These are phyloP conservation scores for Pempheris klunzingeri DNA, from an alignment of 2,797 vertebrate species.

Conservation along the genomic window DNA sequence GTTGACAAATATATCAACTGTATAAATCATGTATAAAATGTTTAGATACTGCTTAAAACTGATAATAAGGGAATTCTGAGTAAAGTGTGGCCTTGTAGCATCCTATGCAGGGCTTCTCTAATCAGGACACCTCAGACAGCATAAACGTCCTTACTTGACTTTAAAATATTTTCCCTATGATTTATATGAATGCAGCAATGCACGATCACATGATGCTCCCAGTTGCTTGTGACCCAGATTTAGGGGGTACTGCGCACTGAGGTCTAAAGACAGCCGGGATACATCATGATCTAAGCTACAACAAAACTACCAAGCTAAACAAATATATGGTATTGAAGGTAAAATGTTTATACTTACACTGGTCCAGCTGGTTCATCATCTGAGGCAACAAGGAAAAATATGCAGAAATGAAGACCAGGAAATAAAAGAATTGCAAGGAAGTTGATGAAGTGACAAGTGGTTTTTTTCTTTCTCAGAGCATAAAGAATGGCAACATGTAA, in stretches of 20 bases:
- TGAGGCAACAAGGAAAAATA: conserved; percentile 80
- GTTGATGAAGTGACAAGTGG: conserved; percentile 37
- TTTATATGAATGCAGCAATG: conserved; percentile 21
- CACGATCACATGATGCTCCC: conserved; percentile 3
- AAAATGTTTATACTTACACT: conserved; percentile 89
- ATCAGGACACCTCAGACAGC: neutral
- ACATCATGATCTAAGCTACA: conserved; percentile 35
- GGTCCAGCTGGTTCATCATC: conserved; percentile 97
- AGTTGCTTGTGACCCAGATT: conserved; percentile 42
- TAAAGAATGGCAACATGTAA: conserved; percentile 22
- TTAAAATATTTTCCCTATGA: conserved; percentile 11
- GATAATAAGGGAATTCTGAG: neutral
- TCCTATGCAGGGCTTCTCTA: neutral
- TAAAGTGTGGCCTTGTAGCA: neutral
- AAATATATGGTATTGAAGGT: conserved; percentile 9
- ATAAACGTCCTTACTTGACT: neutral
- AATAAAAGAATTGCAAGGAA: conserved; percentile 45
- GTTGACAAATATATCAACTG: neutral
- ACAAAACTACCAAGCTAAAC: conserved; percentile 33
- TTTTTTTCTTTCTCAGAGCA: neutral
- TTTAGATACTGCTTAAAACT: neutral
- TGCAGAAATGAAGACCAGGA: conserved; percentile 76
- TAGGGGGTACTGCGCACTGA: conserved; percentile 15
- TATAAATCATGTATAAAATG: neutral
- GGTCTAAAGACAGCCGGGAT: conserved; percentile 29